phyloP scores from a whole-genome alignment of 1,140 invertebrate species.

The Paraescarpia echinospica region DNA sequence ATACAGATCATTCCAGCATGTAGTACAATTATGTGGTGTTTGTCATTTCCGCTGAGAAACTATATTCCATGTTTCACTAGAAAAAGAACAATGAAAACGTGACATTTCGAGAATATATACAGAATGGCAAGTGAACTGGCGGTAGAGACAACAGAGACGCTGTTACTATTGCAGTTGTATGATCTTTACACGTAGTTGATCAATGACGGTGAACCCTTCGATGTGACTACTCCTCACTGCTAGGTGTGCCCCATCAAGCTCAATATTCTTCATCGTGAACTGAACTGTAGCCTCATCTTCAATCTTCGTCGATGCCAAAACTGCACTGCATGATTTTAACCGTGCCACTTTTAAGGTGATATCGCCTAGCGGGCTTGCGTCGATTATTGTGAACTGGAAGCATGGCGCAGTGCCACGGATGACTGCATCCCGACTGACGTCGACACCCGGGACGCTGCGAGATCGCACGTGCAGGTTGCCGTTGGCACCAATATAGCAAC shows the following conservation, averaged over 20 bases:
- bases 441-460: slow-evolving; percentile 10
- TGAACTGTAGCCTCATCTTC: neutral
- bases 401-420: slow-evolving; percentile 4
- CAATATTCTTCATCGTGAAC: slow-evolving; percentile 15
- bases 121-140: neutral
- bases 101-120: neutral
- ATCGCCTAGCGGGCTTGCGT: neutral
- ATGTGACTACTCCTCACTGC: neutral
- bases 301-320: neutral
- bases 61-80: neutral
- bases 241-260: neutral
- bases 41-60: neutral
- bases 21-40: neutral
- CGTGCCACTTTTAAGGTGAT: slow-evolving; percentile 10
- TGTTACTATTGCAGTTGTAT: neutral
- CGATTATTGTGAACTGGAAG: slow-evolving; percentile 17
- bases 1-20: neutral
- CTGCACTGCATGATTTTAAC: slow-evolving; percentile 15
- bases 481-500: slow-evolving; percentile 17
- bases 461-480: neutral
- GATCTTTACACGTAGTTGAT: neutral
- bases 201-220: neutral
- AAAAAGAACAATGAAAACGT: neutral
- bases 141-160: neutral
- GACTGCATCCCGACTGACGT: neutral